Evolutionary conservation across 2,888 invertebrate genomes (phyloP).

Genomic region (Hymenopus coronatus): DNA sequence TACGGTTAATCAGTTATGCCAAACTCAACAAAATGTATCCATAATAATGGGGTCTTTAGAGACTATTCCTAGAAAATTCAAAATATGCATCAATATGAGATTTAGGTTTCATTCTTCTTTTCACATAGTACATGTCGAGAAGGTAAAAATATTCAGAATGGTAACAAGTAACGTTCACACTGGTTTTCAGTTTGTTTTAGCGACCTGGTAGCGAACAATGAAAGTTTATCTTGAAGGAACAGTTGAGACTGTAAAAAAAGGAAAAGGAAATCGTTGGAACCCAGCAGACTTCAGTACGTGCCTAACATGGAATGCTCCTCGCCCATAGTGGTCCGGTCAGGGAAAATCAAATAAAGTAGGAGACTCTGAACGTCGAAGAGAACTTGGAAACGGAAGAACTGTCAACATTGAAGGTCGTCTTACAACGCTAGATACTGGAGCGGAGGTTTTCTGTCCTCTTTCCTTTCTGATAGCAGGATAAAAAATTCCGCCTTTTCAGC

Average conservation of each 20-base stretch:
- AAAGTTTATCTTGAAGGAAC: neutral
- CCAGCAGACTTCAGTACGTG: neutral
- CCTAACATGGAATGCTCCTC: neutral
- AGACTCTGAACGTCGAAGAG: neutral
- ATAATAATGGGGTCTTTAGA: no score
- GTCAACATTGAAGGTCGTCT: neutral
- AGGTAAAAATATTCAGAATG: no score
- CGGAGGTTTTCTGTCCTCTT: neutral
- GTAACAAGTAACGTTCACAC: no score
- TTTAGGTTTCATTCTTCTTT: no score
- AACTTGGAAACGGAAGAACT: neutral
- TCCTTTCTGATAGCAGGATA: neutral
- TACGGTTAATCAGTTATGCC: no score
- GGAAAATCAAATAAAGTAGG: neutral
- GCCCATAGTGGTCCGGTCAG: neutral
- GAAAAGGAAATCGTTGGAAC: neutral
- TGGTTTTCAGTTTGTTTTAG: no score
- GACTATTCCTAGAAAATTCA: no score
- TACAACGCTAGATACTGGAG: neutral
- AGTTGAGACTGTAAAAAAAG: neutral
- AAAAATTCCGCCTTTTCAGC: neutral
- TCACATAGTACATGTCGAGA: no score
- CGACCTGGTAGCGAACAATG: no score
- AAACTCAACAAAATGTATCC: no score
- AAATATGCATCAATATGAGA: no score